Percentiles rank a stretch among this genome's conserved stretches.
Evolutionary conservation across 2,797 vertebrate genomes (phyloP).

Genomic region (Monodelphis domestica): DNA sequence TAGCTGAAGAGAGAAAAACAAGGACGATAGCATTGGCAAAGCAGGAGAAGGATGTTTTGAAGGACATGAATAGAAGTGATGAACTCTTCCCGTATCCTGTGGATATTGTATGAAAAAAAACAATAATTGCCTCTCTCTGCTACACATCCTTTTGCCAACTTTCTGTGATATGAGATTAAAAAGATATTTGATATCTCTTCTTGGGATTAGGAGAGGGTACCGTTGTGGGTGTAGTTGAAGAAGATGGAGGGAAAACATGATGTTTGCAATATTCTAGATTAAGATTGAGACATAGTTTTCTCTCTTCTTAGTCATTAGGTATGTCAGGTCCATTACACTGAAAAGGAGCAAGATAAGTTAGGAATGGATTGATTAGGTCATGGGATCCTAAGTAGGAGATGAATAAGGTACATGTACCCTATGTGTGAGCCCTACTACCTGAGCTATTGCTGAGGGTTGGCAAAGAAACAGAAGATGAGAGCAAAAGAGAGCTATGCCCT

Average conservation of each 20-base stretch:
- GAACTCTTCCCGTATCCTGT: background rate
- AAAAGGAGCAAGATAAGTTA: background rate
- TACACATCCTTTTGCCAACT: background rate
- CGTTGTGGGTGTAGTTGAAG: background rate
- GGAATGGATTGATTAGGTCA: background rate
- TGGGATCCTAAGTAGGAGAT: background rate
- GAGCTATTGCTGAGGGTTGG: background rate
- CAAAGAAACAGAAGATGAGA: background rate
- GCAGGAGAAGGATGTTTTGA: background rate
- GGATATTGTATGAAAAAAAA: background rate
- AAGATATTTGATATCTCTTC: background rate
- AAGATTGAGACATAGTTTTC: background rate
- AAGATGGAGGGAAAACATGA: background rate
- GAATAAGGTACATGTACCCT: background rate
- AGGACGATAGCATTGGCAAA: background rate
- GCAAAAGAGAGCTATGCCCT: background rate
- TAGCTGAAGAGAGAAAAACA: background rate
- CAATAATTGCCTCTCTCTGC: no score
- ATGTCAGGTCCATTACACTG: background rate
- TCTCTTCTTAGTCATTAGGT: background rate
- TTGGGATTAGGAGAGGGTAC: background rate
- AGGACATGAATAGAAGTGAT: background rate
- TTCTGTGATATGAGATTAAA: background rate
- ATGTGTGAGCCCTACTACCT: background rate
- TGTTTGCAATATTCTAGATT: background rate